A percentile compares a stretch with the other conserved stretches of the same genome.
Evolutionary conservation across 53 echinoderm and acorn worm genomes (phyloP).

Genomic region (Temnopleurus reevesii): DNA sequence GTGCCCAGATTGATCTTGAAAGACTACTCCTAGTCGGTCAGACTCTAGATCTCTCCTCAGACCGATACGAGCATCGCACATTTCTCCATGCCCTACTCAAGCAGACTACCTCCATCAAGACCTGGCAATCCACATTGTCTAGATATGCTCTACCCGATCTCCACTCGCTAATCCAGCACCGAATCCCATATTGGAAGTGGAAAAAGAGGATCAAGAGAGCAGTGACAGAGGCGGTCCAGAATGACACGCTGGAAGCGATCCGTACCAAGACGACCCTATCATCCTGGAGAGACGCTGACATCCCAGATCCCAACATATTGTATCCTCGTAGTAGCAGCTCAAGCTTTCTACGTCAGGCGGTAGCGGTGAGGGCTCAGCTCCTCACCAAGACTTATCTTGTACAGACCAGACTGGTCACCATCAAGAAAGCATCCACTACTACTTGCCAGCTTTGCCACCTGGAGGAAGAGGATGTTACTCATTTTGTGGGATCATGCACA

Average conservation of each 20-base stretch:
- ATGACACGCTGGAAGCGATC: neutral
- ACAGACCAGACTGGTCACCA: neutral
- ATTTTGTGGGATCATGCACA: neutral
- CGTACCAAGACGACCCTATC: neutral
- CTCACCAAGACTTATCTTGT: neutral
- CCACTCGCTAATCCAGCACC: neutral
- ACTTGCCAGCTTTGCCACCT: neutral
- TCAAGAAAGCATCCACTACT: neutral
- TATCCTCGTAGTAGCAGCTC: neutral
- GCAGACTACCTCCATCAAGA: neutral
- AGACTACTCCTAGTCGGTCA: neutral
- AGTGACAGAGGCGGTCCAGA: neutral
- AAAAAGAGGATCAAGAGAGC: neutral
- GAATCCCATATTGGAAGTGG: neutral
- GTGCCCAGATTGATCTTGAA: neutral
- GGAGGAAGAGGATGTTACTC: neutral
- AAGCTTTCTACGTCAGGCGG: neutral
- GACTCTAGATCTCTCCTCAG: neutral
- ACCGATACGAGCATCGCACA: neutral
- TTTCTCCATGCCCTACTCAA: neutral
- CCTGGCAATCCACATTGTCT: neutral
- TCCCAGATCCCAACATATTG: neutral
- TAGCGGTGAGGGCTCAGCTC: neutral
- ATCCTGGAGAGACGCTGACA: neutral
- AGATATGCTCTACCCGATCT: neutral